Conservation (phyloP, 2,113 vertebrate species). For the Microtus richardsoni region DNA sequence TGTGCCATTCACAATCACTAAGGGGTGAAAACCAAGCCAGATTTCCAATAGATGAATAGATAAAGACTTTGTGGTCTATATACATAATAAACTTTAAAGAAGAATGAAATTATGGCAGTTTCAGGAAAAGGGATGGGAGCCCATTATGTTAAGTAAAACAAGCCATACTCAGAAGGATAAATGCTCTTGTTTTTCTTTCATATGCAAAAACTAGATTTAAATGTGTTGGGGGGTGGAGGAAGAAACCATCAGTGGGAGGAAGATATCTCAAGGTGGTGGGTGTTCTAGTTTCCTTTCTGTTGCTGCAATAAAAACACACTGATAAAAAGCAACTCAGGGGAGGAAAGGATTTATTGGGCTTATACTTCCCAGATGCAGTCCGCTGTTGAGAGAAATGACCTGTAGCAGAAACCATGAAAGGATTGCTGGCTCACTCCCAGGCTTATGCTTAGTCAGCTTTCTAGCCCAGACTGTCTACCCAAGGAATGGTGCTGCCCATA, state of each 20-base stretch:
- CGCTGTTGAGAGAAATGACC: no score
- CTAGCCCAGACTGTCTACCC: background rate
- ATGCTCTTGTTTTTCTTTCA: background rate
- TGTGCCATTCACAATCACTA: background rate
- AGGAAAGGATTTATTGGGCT: background rate
- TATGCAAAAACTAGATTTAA: background rate
- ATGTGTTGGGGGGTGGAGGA: background rate
- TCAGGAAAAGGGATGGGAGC: background rate
- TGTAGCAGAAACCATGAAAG: background rate
- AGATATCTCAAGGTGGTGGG: background rate
- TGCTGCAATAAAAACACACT: background rate
- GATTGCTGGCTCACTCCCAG: background rate
- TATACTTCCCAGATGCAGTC: background rate
- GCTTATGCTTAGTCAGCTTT: background rate
- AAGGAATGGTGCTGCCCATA: background rate
- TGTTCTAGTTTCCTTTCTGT: background rate
- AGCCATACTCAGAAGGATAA: background rate
- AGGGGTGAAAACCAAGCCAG: background rate
- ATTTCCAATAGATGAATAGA: no score
- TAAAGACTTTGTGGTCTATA: background rate
- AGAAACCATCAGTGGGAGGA: background rate
- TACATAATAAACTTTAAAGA: background rate
- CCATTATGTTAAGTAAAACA: background rate
- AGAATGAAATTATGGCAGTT: background rate
- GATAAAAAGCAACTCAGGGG: background rate